Evolutionary conservation across 1,140 invertebrate species (phyloP).

Genomic region (Thaumetopoea pityocampa): DNA sequence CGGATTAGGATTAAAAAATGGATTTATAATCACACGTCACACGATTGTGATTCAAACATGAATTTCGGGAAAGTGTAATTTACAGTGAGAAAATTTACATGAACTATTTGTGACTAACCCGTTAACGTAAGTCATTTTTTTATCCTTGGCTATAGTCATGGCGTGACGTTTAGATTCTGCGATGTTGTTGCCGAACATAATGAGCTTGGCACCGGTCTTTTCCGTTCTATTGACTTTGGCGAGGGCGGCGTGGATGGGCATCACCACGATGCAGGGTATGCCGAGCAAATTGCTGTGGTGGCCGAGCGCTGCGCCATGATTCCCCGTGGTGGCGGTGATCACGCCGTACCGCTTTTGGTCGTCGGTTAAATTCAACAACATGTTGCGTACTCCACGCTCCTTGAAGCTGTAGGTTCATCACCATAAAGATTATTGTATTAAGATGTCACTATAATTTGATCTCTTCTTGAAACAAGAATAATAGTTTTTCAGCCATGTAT

Average conservation of each 20-base stretch:
- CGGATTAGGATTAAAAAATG: no score
- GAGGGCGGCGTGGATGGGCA: conserved; percentile 89
- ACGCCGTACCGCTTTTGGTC: conserved; percentile 86
- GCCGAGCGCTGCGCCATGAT: conserved; percentile 88
- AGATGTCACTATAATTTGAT: not conserved
- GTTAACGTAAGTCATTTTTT: conserved; percentile 86
- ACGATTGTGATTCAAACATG: no score
- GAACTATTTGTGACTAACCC: conserved; percentile 76
- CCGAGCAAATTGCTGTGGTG: conserved; percentile 88
- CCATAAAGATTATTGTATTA: not conserved
- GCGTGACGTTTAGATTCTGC: conserved; percentile 86
- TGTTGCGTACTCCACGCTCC: conserved; percentile 91
- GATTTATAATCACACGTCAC: no score
- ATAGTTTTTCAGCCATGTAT: no score
- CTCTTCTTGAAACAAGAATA: no score
- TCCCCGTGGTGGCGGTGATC: conserved; percentile 92
- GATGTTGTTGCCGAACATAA: conserved; percentile 88
- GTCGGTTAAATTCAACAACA: conserved; percentile 82
- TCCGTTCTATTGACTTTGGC: conserved; percentile 92
- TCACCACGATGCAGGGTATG: conserved; percentile 92
- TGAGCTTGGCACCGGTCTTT: conserved; percentile 86
- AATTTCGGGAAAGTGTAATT: not conserved
- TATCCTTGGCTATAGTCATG: conserved; percentile 81
- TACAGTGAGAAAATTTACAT: not conserved
- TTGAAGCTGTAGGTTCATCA: conserved; percentile 92